Evolutionary conservation across 2,113 vertebrate species (phyloP).

Genomic region (Tinamus guttatus): DNA sequence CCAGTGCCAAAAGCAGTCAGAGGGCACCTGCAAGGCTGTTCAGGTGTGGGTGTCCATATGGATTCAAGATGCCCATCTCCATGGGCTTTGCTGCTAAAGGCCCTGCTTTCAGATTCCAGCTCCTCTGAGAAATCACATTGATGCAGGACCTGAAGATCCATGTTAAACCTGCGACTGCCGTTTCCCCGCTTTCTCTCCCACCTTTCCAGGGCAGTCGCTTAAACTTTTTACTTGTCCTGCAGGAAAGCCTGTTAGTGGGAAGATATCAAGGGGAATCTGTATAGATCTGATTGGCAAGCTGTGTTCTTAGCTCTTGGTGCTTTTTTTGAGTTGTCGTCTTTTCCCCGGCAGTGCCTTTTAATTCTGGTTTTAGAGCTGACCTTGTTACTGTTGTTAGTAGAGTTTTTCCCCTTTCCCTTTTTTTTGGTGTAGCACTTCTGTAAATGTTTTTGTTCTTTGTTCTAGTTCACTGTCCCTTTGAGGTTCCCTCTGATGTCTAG

Average conservation of each 20-base stretch:
- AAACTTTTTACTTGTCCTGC: slow-evolving; percentile 73
- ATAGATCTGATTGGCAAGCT: slow-evolving; percentile 71
- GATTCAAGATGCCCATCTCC: not conserved
- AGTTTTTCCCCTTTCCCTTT: slow-evolving; percentile 60
- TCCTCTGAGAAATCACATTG: not conserved
- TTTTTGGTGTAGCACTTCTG: slow-evolving; percentile 74
- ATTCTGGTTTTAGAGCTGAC: slow-evolving; percentile 77
- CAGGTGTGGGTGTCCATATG: not conserved
- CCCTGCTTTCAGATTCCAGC: fast-evolving
- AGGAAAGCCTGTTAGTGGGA: slow-evolving; percentile 73
- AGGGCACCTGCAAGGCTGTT: not conserved
- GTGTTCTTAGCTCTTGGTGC: slow-evolving; percentile 69
- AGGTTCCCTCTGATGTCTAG: slow-evolving; percentile 80
- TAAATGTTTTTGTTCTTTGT: slow-evolving; percentile 82
- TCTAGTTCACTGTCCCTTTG: slow-evolving; percentile 80
- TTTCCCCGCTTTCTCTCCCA: slow-evolving; percentile 52
- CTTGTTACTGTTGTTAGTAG: slow-evolving; percentile 78
- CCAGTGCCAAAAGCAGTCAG: fast-evolving
- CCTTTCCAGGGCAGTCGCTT: slow-evolving; percentile 54
- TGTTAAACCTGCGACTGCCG: slow-evolving; percentile 30
- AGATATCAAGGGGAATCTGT: slow-evolving; percentile 74
- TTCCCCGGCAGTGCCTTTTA: slow-evolving; percentile 77
- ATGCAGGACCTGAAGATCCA: not conserved
- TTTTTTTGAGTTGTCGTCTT: slow-evolving; percentile 73
- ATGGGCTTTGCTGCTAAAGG: not conserved